phyloP scores from a whole-genome alignment of 2,888 invertebrate species.

The Lepeophtheirus nordmannii region DNA sequence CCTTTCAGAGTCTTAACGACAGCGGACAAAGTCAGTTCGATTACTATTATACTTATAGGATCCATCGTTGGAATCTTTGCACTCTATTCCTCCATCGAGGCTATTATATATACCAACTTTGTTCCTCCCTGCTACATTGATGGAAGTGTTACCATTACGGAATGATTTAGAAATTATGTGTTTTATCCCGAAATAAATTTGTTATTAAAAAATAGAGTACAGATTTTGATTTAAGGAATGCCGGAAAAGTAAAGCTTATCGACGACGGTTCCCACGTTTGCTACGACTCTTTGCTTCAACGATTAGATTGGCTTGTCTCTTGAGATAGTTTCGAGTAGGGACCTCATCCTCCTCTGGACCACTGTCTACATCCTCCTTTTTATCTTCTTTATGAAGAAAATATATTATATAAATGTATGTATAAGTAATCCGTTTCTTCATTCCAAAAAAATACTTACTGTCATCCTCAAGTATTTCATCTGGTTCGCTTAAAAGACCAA shows the following conservation, averaged over 20 bases:
- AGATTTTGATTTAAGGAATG: no score
- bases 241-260: constrained; percentile 11
- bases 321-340: constrained; percentile 58
- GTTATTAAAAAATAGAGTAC: no score
- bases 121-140: not conserved
- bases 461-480: constrained; percentile 8
- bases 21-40: not conserved
- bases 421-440: no score
- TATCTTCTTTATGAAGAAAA: not conserved
- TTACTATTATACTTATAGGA: not conserved
- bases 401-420: not conserved
- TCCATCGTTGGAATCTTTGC: not conserved
- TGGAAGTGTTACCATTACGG: not conserved
- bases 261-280: constrained; percentile 15
- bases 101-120: not conserved
- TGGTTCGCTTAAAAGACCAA: constrained; percentile 1
- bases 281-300: constrained; percentile 64
- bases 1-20: not conserved
- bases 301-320: constrained; percentile 64
- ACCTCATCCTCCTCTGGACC: constrained; percentile 57
- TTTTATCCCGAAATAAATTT: no score
- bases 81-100: not conserved
- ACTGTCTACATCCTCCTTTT: constrained; percentile 23
- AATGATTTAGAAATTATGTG: not conserved
- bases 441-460: not conserved